A percentile compares a stretch with the other conserved stretches of the same genome.
Evolutionary conservation across 2,888 invertebrate genomes (phyloP).

Genomic region (Mermis nigrescens): DNA sequence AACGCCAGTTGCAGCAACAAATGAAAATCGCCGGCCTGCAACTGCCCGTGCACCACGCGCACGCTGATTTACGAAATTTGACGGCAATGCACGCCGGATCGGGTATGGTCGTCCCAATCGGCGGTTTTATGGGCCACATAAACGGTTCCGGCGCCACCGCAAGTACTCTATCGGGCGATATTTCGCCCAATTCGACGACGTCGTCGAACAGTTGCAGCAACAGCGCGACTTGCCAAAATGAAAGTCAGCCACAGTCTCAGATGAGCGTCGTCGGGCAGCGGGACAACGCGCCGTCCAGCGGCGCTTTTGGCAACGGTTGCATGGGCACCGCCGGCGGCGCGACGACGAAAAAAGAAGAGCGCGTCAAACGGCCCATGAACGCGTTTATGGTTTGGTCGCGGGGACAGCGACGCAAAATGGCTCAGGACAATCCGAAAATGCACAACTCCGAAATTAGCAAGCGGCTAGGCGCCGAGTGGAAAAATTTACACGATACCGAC

Average conservation of each 20-base stretch:
- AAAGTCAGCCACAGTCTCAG: no score
- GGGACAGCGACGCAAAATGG: conserved; percentile 71
- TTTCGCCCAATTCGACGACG: neutral
- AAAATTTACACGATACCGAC: conserved; percentile 60
- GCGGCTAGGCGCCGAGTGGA: conserved; percentile 73
- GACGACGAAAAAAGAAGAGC: neutral
- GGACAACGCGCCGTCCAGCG: neutral
- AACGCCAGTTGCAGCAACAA: neutral
- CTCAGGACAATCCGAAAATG: conserved; percentile 87
- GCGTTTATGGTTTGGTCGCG: conserved; percentile 95
- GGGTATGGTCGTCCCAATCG: neutral
- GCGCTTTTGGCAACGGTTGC: no score
- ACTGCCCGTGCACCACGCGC: neutral
- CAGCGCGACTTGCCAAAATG: no score
- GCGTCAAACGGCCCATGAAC: conserved; percentile 59
- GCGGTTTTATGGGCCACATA: neutral
- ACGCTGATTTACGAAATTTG: neutral
- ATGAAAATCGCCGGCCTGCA: neutral
- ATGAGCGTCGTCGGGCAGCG: neutral
- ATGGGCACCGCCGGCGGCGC: no score
- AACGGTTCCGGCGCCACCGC: neutral
- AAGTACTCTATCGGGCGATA: no score
- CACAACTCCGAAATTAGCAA: conserved; percentile 87
- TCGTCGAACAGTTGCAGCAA: no score
- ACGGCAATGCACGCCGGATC: neutral